These are phyloP conservation scores for Choloepus hoffmanni DNA, from an alignment of 2,113 vertebrate species.

Conservation along the genomic window DNA sequence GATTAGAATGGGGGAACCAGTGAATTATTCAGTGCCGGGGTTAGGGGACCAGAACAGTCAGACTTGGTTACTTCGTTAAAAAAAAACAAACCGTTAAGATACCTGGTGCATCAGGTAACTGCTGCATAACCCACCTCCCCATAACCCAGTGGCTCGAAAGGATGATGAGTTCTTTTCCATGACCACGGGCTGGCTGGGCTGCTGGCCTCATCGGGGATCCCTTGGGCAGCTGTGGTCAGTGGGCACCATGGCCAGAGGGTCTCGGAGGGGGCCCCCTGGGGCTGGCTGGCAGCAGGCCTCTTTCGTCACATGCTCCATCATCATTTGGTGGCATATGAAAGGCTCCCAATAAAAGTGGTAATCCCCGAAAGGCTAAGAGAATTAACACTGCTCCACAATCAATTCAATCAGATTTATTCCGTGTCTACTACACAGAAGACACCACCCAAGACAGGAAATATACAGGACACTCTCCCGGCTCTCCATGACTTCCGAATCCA, in stretches of 20 bases:
- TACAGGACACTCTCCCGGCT: background rate
- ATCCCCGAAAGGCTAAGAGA: background rate
- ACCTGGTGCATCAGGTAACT: background rate
- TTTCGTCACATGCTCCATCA: background rate
- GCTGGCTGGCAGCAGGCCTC: background rate
- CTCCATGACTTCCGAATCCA: background rate
- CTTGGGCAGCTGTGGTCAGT: background rate
- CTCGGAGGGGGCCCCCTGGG: background rate
- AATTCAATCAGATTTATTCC: background rate
- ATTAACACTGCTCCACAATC: background rate
- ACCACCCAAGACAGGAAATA: background rate
- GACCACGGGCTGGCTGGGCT: background rate
- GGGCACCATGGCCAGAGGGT: background rate
- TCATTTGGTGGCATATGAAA: background rate
- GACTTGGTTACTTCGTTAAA: background rate
- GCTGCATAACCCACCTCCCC: background rate
- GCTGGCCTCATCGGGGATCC: background rate
- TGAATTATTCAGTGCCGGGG: background rate
- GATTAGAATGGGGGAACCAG: background rate
- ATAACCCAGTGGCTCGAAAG: background rate
- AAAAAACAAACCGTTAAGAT: background rate
- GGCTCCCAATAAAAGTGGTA: background rate
- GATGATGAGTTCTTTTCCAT: background rate
- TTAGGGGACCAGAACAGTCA: background rate
- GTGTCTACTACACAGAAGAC: background rate